Conservation (phyloP, 2,797 vertebrate genomes). For the Spatula versicolor region DNA sequence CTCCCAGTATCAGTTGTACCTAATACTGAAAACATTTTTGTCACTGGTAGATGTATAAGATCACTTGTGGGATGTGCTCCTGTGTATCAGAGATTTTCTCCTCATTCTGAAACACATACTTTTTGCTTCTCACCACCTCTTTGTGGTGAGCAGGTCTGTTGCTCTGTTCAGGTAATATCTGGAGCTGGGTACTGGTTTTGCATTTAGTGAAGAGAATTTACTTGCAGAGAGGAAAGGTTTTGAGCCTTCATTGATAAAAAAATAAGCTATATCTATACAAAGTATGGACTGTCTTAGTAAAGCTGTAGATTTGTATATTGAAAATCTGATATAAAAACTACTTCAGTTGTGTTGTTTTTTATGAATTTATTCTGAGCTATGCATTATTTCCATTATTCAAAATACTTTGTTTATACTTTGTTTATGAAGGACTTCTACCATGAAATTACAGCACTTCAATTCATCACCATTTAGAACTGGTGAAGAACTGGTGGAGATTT, state of each 20-base stretch:
- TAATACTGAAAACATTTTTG: not conserved
- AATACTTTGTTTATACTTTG: not conserved
- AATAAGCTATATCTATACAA: not conserved
- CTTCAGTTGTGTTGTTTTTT: not conserved
- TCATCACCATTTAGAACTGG: not conserved
- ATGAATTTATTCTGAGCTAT: not conserved
- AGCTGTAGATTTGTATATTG: not conserved
- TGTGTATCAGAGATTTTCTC: fast-evolving
- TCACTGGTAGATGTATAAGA: not conserved
- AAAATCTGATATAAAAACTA: not conserved
- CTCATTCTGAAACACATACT: not conserved
- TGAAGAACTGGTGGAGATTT: not conserved
- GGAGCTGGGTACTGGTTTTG: not conserved
- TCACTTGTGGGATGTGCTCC: not conserved
- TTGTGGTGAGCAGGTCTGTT: not conserved
- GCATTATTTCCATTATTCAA: not conserved
- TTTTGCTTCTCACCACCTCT: not conserved
- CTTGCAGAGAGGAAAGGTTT: not conserved
- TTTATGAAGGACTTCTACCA: not conserved
- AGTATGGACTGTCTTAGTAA: not conserved
- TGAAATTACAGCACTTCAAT: not conserved
- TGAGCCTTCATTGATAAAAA: not conserved
- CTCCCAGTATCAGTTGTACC: not conserved
- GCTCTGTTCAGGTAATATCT: not conserved
- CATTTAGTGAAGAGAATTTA: not conserved